These are phyloP conservation scores for Drosophila histrio DNA, from an alignment of 2,888 invertebrate species.

Conservation along the genomic window DNA sequence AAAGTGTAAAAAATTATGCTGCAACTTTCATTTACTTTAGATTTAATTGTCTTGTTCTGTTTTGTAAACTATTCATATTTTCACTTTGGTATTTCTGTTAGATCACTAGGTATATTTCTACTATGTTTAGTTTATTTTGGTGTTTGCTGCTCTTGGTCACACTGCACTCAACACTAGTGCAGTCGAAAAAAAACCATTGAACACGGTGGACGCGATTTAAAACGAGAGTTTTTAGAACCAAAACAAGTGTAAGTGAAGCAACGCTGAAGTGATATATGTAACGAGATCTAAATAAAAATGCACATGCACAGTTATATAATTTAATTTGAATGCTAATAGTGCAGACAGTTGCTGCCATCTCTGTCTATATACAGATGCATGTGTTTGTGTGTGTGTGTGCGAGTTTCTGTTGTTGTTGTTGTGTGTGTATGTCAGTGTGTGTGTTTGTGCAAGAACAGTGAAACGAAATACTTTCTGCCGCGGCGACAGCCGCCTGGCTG, in stretches of 20 bases:
- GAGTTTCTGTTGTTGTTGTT: neutral
- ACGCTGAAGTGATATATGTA: conserved; percentile 39
- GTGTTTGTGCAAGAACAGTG: conserved; percentile 36
- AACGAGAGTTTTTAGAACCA: conserved; percentile 38
- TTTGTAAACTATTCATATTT: neutral
- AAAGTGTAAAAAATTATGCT: neutral
- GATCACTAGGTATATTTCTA: neutral
- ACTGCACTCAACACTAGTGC: conserved; percentile 24
- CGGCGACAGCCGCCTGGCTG: conserved; percentile 27
- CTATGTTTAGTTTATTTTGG: neutral
- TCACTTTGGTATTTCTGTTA: conserved; percentile 1
- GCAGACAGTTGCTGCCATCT: conserved; percentile 16
- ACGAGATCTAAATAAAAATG: conserved; percentile 54
- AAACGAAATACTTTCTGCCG: conserved; percentile 40
- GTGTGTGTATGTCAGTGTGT: too few species aligned
- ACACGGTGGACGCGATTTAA: conserved; percentile 20
- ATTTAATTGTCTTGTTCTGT: neutral
- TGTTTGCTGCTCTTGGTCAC: conserved; percentile 26
- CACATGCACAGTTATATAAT: conserved; percentile 58
- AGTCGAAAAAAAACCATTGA: conserved; percentile 58
- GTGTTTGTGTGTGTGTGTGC: conserved; percentile 6
- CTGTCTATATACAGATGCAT: conserved; percentile 11
- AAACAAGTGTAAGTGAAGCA: conserved; percentile 71
- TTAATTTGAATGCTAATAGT: conserved; percentile 38
- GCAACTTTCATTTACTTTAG: neutral